A percentile compares a stretch with the other conserved stretches of the same genome.
Conservation (phyloP, 2,113 vertebrate species). For the Marmota flaviventris region DNA sequence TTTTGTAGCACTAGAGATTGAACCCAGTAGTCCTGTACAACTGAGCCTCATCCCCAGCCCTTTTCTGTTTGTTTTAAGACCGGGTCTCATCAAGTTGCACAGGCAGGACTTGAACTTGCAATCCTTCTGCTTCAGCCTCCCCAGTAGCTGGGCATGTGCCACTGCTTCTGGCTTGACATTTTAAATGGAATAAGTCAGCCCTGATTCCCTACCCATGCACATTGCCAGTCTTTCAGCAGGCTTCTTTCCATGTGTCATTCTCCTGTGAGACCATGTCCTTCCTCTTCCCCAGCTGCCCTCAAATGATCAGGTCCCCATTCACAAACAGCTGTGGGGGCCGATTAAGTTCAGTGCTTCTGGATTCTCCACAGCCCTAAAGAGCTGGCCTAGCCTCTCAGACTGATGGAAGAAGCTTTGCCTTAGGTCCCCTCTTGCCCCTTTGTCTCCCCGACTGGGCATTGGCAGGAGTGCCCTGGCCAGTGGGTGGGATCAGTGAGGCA, state of each 20-base stretch:
- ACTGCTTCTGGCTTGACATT: neutral
- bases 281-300: neutral
- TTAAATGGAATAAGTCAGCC: slow-evolving; percentile 29
- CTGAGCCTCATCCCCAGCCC: too few relatives aligned
- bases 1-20: too few relatives aligned
- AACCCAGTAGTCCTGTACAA: too few relatives aligned
- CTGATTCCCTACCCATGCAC: neutral
- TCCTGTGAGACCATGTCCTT: slow-evolving; percentile 1
- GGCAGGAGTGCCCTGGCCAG: neutral
- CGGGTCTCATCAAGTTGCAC: too few relatives aligned
- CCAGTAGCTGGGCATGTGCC: too few relatives aligned
- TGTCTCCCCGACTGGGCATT: neutral
- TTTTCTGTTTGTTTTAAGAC: too few relatives aligned
- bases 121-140: too few relatives aligned
- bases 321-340: slow-evolving; percentile 60
- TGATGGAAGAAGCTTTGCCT: neutral
- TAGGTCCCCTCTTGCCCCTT: neutral
- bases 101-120: too few relatives aligned
- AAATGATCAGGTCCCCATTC: slow-evolving; percentile 55
- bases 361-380: slow-evolving; percentile 2
- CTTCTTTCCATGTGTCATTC: slow-evolving; percentile 64
- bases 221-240: neutral
- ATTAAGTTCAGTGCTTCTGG: slow-evolving; percentile 51
- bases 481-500: neutral
- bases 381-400: neutral